Base-by-base conservation (phyloP, 2,888 invertebrate species). In the Anorthoa munda region DNA sequence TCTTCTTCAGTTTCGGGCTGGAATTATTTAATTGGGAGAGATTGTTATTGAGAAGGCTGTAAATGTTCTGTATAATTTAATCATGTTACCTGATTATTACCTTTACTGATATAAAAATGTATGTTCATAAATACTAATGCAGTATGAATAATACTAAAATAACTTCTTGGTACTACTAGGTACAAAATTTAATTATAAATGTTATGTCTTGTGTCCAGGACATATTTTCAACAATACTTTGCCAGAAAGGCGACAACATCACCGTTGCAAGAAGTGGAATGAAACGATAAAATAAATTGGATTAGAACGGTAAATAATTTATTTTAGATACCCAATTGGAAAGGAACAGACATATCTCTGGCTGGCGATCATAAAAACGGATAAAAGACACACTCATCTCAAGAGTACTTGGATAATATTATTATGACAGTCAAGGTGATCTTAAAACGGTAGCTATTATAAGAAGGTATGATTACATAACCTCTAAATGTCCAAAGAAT, bases 1-100 rank as follows among this genome's bases (percentile, higher is more conserved):
- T 55, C 12, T 13, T 50, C 21, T 21, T 39, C 21, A 73, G 73
- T 79, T 73, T 60, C 13, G 17, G 23, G 4, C 13, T 21, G 13
- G 2, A 72, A 18, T 60, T 60, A 60, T 60, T 53, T 53, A 15
- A 55, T 53, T 55, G 60, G 23, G 7, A 7, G 18, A 15, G 59
- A 39, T 58, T 23, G 45, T 72, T 15, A 39, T 71, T 71, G 39
- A 48, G 39, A 26, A 46, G 7, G 3, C n/a, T n/a, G 4, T 9
- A 56, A 58, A 26, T 45, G 15, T 65, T 31, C 2, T 39, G 39
- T 39, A 9, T 39, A 39, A 39, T 9, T 0, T 26, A 3, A 5
- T 51, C 17, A 5, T n/a, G 2, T 31, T 64, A 26, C 50, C 11
- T n/a, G 4, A 45, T 45, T 7, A 18, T 39, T 31, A 45, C 1